Evolutionary conservation across 2,797 vertebrate species (phyloP), one percentile per base, ranked within the genome.

Genomic region (Pseudopleuronectes americanus): DNA sequence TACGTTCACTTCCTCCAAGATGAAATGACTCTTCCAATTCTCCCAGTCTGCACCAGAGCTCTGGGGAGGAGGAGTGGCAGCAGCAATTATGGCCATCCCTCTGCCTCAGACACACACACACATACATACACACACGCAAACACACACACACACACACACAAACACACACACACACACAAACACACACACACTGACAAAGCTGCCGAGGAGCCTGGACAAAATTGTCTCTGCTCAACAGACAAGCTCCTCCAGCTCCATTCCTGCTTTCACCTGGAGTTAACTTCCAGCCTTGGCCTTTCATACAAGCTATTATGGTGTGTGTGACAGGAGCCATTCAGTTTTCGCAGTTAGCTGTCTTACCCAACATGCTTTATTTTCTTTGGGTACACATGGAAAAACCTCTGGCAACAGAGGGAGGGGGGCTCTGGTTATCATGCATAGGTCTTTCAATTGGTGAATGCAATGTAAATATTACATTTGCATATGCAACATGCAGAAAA

Each of bases 21-120:
- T 90, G 77, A 93, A 92, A 90, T 92, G 90, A 92, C 91, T 93
- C 86, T 92, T 91, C 84, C 89, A 92, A 92, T 94, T 92, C 90
- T 86, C 83, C 89, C 80, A 85, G 85, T 85, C 83, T 84, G 84
- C 76, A 64, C 51, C 45, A 43, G 57, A 83, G 76, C 80, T 89
- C 74, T 6, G 31, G 74, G 67, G 80, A 79, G 78, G 70, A 66
- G 28, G 68, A 76, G 48, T 76, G 74, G 87, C 43, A 51, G 88
- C 81, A 83, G 89, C 91, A 92, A 93, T 93, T 90, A 94, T 9
- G 17, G 33, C 71, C 74, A 68, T 77, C 77, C 71, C 74, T 74
- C 71, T 63, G 17, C 49, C 36, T 13, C 36, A 38, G 10, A 14
- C 36, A 38, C 36, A 38, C 10, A 38, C 10, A 38, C 36, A 38